phyloP scores from a whole-genome alignment of 2,888 invertebrate species.

The Drosophila subquinaria region DNA sequence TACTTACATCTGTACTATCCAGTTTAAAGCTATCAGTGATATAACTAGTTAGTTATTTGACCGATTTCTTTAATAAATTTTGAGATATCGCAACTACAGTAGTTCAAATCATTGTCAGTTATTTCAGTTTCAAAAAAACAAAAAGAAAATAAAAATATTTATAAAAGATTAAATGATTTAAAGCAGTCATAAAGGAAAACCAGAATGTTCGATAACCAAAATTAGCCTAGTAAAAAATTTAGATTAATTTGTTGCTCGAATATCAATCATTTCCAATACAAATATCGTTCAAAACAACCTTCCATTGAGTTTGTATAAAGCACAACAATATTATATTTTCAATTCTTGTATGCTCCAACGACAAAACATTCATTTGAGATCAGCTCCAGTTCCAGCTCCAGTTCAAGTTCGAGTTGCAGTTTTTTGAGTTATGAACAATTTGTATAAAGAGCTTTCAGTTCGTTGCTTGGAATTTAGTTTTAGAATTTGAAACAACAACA shows the following conservation, averaged over 20 bases:
- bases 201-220: constrained; percentile 34
- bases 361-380: constrained; percentile 60
- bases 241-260: constrained; percentile 49
- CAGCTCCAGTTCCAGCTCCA: constrained; percentile 18
- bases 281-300: constrained; percentile 38
- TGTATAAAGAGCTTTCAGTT: constrained; percentile 65
- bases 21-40: not conserved
- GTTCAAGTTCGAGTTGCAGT: constrained; percentile 32
- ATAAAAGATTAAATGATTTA: constrained; percentile 11
- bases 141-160: not conserved
- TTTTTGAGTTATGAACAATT: constrained; percentile 53
- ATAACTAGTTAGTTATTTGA: not conserved
- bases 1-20: not conserved
- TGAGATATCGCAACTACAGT: not conserved
- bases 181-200: not conserved
- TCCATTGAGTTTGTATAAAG: constrained; percentile 53
- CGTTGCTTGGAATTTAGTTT: constrained; percentile 78
- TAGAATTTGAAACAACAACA: constrained; percentile 54
- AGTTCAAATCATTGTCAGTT: constrained; percentile 9
- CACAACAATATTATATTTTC: constrained; percentile 38
- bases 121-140: not conserved
- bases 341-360: constrained; percentile 39
- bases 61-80: not conserved
- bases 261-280: constrained; percentile 61
- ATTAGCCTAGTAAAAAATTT: constrained; percentile 40